These are phyloP conservation scores for Acyrthosiphon pisum DNA, from an alignment of 1,140 invertebrate species.

Conservation along the genomic window DNA sequence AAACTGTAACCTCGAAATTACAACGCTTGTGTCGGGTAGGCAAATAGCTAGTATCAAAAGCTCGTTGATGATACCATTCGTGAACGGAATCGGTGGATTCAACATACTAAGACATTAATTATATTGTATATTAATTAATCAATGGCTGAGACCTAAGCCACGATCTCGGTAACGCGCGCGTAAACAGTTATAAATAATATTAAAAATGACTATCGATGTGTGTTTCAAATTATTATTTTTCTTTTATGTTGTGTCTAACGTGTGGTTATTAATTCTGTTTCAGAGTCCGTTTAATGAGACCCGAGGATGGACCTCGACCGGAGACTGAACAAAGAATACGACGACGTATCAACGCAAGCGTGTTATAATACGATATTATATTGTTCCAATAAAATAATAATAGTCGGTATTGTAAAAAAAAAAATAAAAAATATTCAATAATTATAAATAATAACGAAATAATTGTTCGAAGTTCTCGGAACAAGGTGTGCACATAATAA, in stretches of 20 bases:
- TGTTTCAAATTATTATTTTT: not conserved
- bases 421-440: not conserved
- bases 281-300: constrained; percentile 21
- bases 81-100: no score
- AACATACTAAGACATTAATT: no score
- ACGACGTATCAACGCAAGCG: not conserved
- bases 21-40: no score
- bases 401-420: not conserved
- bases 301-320: not conserved
- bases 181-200: not conserved
- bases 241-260: not conserved
- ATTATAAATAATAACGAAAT: not conserved
- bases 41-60: no score
- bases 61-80: no score
- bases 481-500: not conserved
- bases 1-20: no score
- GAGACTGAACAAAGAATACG: constrained; percentile 27
- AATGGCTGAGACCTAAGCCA: no score
- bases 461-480: not conserved
- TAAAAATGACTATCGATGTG: not conserved
- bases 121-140: no score
- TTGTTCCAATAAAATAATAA: not conserved
- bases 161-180: not conserved
- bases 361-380: not conserved
- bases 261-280: not conserved